These are phyloP conservation scores for Machaerirhynchus nigripectus DNA, from an alignment of 2,113 vertebrate species.

Conservation along the genomic window DNA sequence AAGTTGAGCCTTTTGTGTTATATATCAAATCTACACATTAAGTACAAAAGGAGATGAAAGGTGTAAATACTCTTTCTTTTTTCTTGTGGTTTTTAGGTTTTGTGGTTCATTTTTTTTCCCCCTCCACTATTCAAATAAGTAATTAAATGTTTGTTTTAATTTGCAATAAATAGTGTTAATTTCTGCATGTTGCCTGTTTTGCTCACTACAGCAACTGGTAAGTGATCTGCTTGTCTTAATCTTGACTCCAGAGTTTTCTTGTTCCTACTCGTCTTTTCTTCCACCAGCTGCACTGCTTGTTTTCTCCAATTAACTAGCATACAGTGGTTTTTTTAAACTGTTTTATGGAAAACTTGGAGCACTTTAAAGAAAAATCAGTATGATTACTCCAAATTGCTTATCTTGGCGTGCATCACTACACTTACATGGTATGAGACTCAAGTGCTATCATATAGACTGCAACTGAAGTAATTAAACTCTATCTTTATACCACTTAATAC, in stretches of 20 bases:
- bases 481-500: not conserved
- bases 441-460: not conserved
- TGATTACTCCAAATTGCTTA: not conserved
- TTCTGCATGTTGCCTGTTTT: not conserved
- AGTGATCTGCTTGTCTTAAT: not conserved
- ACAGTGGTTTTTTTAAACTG: not conserved
- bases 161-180: not conserved
- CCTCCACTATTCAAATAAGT: not conserved
- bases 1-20: not conserved
- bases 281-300: not conserved
- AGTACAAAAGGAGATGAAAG: not conserved
- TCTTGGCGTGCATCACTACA: not conserved
- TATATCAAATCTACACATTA: not conserved
- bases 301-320: not conserved
- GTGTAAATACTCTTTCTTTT: not conserved
- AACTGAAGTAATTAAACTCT: not conserved
- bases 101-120: fast-evolving
- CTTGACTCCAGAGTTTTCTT: not conserved
- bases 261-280: not conserved
- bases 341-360: not conserved
- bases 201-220: not conserved
- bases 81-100: not conserved
- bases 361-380: not conserved
- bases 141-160: not conserved
- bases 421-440: not conserved